Evolutionary conservation across 2,888 invertebrate species (phyloP).

Genomic region (Tenthredo distinguenda): DNA sequence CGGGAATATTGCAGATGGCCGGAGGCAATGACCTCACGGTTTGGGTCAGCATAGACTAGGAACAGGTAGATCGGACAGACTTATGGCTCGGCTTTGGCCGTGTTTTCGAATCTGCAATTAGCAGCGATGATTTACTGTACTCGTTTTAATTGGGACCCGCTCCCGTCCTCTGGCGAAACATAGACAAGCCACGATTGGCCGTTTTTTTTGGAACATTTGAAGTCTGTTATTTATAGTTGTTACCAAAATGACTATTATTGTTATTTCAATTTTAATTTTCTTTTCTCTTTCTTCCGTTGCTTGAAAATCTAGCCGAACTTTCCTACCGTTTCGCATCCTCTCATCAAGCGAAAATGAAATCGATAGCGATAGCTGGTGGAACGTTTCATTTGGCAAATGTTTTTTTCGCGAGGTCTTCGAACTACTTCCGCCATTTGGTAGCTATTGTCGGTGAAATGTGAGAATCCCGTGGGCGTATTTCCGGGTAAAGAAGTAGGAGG

Average conservation of each 20-base stretch:
- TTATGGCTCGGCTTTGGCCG: constrained; percentile 67
- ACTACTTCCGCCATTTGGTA: constrained; percentile 17
- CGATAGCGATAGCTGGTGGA: not conserved
- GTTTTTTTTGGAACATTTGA: constrained; percentile 12
- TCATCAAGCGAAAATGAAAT: not conserved
- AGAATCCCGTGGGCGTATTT: constrained; percentile 24
- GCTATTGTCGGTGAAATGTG: constrained; percentile 5
- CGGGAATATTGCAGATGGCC: constrained; percentile 11
- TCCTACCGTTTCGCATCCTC: not conserved
- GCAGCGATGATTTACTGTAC: constrained; percentile 72
- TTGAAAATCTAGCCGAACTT: not conserved
- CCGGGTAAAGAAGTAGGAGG: not conserved
- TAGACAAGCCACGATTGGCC: constrained; percentile 59
- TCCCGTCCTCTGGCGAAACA: constrained; percentile 53
- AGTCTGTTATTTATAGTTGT: not conserved
- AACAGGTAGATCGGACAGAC: constrained; percentile 24
- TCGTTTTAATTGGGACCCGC: constrained; percentile 71
- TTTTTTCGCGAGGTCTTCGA: constrained; percentile 31
- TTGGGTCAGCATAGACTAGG: constrained; percentile 34
- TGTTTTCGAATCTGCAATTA: constrained; percentile 76
- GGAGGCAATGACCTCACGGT: constrained; percentile 25
- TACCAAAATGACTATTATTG: too few species aligned
- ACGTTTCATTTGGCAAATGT: constrained; percentile 1
- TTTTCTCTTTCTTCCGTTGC: not conserved
- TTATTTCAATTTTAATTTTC: not conserved